Conservation (phyloP, 2,113 vertebrate genomes). For the Microtus ochrogaster region DNA sequence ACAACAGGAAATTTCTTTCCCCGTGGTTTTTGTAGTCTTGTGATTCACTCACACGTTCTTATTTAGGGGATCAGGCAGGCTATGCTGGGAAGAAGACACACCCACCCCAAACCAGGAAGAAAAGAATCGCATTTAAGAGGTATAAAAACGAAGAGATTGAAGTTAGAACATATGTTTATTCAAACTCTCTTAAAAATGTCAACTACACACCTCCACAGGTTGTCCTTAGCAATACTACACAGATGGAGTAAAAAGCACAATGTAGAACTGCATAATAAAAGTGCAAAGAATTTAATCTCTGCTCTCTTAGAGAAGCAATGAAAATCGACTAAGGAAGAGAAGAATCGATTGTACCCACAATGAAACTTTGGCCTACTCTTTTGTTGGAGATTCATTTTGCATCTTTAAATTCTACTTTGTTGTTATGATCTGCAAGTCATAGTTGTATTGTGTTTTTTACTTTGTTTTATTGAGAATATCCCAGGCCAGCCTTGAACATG, state of each 20-base stretch:
- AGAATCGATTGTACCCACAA: background rate
- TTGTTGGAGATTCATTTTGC: slow-evolving; percentile 25
- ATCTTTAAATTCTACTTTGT: slow-evolving; percentile 20
- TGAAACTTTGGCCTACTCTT: slow-evolving; percentile 9
- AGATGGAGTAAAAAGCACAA: background rate
- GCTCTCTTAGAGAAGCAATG: background rate
- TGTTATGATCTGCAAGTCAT: background rate
- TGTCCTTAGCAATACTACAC: background rate
- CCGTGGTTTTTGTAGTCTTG: background rate
- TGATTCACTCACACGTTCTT: background rate
- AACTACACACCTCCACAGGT: slow-evolving; percentile 19
- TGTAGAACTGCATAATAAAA: background rate
- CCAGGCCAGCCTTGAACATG: background rate
- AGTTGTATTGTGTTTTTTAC: background rate
- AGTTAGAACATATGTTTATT: slow-evolving; percentile 29
- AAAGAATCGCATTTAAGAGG: background rate
- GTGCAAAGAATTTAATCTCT: background rate
- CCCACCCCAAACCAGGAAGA: background rate
- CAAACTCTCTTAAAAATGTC: slow-evolving; percentile 18
- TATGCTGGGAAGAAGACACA: background rate
- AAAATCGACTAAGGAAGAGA: background rate
- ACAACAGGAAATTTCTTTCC: background rate
- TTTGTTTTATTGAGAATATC: background rate
- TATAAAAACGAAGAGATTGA: slow-evolving; percentile 25
- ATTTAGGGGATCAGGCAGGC: background rate